Conservation (phyloP, 2,888 invertebrate species). For the Drosophila pseudotakahashii region DNA sequence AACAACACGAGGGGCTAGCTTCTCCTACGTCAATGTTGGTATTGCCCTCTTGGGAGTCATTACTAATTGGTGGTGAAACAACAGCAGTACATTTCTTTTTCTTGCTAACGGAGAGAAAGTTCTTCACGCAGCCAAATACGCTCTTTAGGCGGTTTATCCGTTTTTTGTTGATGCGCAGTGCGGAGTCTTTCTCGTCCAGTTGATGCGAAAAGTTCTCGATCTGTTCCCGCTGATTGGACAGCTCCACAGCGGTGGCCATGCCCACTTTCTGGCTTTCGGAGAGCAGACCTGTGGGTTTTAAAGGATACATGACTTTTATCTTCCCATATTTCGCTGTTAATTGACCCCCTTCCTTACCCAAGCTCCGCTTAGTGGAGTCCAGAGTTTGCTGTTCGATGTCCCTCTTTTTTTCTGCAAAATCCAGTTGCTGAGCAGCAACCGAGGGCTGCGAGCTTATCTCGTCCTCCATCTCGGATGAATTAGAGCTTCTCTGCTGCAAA, state of each 20-base stretch:
- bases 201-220: conserved; percentile 94
- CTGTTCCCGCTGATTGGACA: conserved; percentile 95
- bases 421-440: conserved; percentile 87
- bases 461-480: conserved; percentile 85
- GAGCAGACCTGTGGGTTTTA: conserved; percentile 86
- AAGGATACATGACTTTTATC: not conserved
- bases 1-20: conserved; percentile 13
- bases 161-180: conserved; percentile 92
- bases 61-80: conserved; percentile 60
- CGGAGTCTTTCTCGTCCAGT: conserved; percentile 95
- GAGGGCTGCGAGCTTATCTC: conserved; percentile 53
- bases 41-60: conserved; percentile 62
- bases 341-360: conserved; percentile 80
- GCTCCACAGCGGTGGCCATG: conserved; percentile 95
- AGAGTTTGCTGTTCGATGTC: conserved; percentile 93
- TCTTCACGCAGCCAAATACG: conserved; percentile 97
- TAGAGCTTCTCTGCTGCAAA: conserved; percentile 70
- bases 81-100: conserved; percentile 81
- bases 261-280: conserved; percentile 97
- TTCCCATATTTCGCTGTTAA: conserved; percentile 39
- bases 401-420: conserved; percentile 89
- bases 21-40: conserved; percentile 43
- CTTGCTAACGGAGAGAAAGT: conserved; percentile 93
- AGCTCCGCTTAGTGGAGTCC: conserved; percentile 91
- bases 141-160: conserved; percentile 90